Evolutionary conservation across 1,140 invertebrate species (phyloP).

Genomic region (Lutraria rhynchaena): DNA sequence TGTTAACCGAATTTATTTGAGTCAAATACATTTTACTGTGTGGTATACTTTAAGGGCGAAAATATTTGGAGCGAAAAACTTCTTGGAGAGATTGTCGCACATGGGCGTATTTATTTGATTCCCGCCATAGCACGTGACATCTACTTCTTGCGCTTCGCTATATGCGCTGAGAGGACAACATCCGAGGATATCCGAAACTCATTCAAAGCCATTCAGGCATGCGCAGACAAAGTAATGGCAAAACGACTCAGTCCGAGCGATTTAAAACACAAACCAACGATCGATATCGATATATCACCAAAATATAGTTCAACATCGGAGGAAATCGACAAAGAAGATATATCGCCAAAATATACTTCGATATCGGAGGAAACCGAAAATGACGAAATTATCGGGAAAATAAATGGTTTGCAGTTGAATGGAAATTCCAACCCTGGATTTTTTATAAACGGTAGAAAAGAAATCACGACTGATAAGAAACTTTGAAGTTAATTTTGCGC

Average conservation of each 20-base stretch:
- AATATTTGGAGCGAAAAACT: constrained; percentile 63
- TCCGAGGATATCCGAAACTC: constrained; percentile 65
- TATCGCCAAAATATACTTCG: no score
- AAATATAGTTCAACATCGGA: no score
- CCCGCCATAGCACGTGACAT: constrained; percentile 62
- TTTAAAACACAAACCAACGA: constrained; percentile 41
- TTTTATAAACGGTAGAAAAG: no score
- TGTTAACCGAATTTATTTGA: neutral
- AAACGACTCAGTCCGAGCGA: neutral
- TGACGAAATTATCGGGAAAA: no score
- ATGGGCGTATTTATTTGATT: constrained; percentile 67
- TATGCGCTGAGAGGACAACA: constrained; percentile 67
- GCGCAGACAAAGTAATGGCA: constrained; percentile 54
- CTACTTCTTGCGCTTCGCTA: constrained; percentile 69
- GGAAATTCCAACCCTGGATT: no score
- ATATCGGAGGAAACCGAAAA: no score
- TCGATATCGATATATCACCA: constrained; percentile 55
- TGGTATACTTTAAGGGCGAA: constrained; percentile 42
- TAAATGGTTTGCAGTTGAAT: no score
- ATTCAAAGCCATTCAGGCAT: constrained; percentile 58
- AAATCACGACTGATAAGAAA: no score
- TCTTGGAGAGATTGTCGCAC: constrained; percentile 62
- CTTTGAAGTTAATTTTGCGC: no score
- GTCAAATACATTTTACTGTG: neutral
- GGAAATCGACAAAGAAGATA: no score